Conservation (phyloP, 2,797 vertebrate species). For the Phoeniculus purpureus region DNA sequence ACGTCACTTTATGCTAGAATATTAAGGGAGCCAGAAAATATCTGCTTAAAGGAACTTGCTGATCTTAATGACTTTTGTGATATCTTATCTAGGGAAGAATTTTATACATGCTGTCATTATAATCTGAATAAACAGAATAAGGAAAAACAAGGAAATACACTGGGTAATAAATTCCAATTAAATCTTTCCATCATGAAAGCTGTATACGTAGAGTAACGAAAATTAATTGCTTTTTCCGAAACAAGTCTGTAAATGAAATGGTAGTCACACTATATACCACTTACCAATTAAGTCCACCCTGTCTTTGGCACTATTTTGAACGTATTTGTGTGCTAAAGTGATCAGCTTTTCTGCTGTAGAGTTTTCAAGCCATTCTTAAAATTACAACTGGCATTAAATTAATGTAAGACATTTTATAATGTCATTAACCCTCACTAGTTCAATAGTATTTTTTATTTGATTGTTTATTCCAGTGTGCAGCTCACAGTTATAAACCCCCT, state of each 20-base stretch:
- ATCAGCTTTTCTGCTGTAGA: not conserved
- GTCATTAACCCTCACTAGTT: not conserved
- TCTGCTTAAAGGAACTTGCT: not conserved
- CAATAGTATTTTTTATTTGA: not conserved
- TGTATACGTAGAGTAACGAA: not conserved
- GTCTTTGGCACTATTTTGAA: not conserved
- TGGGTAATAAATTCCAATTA: not conserved
- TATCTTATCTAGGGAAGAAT: constrained; percentile 21
- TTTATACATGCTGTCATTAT: not conserved
- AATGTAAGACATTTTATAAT: not conserved
- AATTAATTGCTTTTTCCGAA: not conserved
- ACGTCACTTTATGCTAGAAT: not conserved
- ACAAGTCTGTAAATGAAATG: not conserved
- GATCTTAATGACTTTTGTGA: constrained; percentile 5
- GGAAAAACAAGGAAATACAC: not conserved
- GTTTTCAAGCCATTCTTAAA: not conserved
- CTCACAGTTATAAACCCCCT: not conserved
- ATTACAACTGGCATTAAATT: not conserved
- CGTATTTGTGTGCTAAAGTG: not conserved
- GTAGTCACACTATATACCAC: not conserved
- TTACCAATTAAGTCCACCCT: not conserved
- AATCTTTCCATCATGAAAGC: not conserved
- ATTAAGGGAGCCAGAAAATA: constrained; percentile 6
- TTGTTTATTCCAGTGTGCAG: not conserved
- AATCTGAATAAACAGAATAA: not conserved